Base-by-base conservation (phyloP, 2,888 invertebrate species). In the Cataglyphis rosenhaueri region DNA sequence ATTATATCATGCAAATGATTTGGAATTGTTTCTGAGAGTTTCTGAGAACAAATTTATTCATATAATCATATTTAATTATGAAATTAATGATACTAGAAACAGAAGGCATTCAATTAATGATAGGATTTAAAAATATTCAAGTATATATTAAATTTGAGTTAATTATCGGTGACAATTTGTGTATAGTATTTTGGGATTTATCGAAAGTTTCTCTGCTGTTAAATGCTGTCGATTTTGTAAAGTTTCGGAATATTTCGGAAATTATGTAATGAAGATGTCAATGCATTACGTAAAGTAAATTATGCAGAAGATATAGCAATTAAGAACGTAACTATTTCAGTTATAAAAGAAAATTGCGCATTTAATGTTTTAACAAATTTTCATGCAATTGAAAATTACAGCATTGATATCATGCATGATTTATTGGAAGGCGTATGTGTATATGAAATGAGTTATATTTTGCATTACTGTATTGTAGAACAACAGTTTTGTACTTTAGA, bases 101-200 rank as follows among this genome's bases (percentile, higher is more conserved):
- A 52, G 61, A 81, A 48, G 85, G 86, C 10, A 84, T 88, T 48
- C 59, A 12, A n/a, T 52, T 85, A 44, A n/a, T 29, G 18, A 8
- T 85, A 21, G 29, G 66, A 38, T 38, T 59, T 62, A 38, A 62
- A 41, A 38, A 64, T 10, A 61, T 70, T 10, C 73, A 61, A 44
- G 25, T 85, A 29, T 85, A 81, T 59, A 86, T 88, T 59, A 82
- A 79, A 66, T n/a, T 88, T 29, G 81, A 62, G 25, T 3, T 76
- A 44, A 21, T 85, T 21, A 35, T 84, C 29, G 86, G 85, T n/a
- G 87, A 87, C 32, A 87, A 86, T 73, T 74, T 85, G 15, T 87
- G 2, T 81, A 87, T 83, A 29, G 71, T 0, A 52, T 85, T 12
- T 66, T 85, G n/a, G 85, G 84, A 29, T 86, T 84, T 76, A 62